Evolutionary conservation across 2,888 invertebrate genomes (phyloP).

Genomic region (Melikaiella ostensackeni): DNA sequence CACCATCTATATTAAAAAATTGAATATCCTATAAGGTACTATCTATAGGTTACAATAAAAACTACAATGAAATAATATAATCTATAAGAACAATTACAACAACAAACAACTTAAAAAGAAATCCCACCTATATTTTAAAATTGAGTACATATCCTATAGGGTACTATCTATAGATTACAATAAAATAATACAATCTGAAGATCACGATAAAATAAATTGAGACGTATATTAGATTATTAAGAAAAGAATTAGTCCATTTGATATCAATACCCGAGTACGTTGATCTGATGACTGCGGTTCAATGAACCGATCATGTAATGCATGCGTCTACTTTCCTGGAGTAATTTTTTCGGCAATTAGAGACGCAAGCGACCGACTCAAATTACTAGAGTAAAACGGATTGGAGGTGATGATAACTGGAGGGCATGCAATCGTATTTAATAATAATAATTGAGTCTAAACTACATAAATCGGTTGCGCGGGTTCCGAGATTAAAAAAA

Average conservation of each 20-base stretch:
- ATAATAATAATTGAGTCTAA: background rate
- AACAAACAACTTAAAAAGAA: too few species aligned
- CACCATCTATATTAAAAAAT: too few species aligned
- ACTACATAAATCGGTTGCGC: background rate
- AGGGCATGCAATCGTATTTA: background rate
- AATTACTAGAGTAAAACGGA: constrained; percentile 13
- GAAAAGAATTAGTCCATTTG: background rate
- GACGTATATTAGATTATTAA: background rate
- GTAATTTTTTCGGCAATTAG: constrained; percentile 25
- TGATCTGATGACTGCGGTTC: constrained; percentile 25
- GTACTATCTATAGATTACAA: too few species aligned
- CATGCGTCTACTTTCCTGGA: constrained; percentile 8
- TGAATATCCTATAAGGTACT: too few species aligned
- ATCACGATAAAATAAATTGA: too few species aligned
- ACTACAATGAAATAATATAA: too few species aligned
- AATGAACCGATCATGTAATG: constrained; percentile 20
- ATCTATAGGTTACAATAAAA: too few species aligned
- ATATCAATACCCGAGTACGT: background rate
- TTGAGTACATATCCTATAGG: too few species aligned
- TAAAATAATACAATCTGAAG: too few species aligned
- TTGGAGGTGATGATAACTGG: background rate
- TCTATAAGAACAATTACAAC: too few species aligned
- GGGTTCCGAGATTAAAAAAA: background rate
- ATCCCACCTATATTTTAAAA: too few species aligned
- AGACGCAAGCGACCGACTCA: constrained; percentile 9